Conservation (phyloP, 2,888 invertebrate genomes). For the Xanthorhoe designata region DNA sequence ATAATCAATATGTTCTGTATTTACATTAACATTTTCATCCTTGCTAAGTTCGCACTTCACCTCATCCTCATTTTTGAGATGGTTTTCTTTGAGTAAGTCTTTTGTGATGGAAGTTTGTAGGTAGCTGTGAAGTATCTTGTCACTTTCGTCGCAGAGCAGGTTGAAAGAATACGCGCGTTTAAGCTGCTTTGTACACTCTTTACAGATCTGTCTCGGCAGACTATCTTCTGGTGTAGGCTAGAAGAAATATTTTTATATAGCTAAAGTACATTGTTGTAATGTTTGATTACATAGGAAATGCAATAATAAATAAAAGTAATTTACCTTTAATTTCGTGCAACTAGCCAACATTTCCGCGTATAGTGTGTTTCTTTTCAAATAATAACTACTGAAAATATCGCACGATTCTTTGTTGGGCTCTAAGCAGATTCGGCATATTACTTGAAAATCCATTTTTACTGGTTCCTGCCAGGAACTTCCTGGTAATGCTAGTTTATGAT, state of each 20-base stretch:
- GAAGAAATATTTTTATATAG: background rate
- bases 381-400: conserved; percentile 72
- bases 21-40: conserved; percentile 34
- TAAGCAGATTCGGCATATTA: conserved; percentile 75
- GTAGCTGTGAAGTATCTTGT: conserved; percentile 58
- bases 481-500: too few species aligned
- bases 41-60: conserved; percentile 27
- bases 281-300: background rate
- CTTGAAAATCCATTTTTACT: conserved; percentile 60
- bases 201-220: conserved; percentile 72
- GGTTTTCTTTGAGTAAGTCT: conserved; percentile 18
- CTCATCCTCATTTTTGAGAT: conserved; percentile 33
- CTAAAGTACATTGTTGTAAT: background rate
- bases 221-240: conserved; percentile 69
- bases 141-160: conserved; percentile 69
- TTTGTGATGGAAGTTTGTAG: conserved; percentile 41
- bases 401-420: conserved; percentile 61
- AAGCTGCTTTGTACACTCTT: conserved; percentile 70
- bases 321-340: conserved; percentile 74
- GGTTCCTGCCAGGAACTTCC: too few species aligned
- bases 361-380: conserved; percentile 65
- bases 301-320: background rate
- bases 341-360: conserved; percentile 71
- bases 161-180: conserved; percentile 71
- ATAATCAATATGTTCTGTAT: conserved; percentile 35